Percentiles rank a stretch among this genome's conserved stretches.
Conservation (phyloP, 1,140 invertebrate genomes). For the Plectrocnemia conspersa region DNA sequence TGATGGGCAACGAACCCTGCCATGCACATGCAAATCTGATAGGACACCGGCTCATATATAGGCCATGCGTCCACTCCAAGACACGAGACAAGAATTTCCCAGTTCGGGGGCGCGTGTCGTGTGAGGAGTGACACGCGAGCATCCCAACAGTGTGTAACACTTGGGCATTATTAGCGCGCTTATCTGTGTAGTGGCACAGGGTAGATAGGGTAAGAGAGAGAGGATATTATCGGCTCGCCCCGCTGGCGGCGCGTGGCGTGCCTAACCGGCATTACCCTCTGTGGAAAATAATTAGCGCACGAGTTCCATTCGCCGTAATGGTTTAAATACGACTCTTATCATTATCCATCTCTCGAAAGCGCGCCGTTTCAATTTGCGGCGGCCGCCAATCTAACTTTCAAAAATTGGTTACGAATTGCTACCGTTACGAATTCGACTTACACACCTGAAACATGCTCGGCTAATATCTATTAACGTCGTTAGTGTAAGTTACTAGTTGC, state of each 20-base stretch:
- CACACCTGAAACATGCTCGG: no score
- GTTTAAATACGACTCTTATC: conserved; percentile 33
- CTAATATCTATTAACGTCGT: no score
- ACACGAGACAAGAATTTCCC: no score
- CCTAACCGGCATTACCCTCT: conserved; percentile 26
- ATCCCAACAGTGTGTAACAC: not conserved
- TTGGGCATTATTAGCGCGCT: not conserved
- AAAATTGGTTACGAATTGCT: conserved; percentile 21
- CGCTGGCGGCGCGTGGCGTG: conserved; percentile 15
- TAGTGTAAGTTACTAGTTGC: no score
- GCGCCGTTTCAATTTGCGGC: conserved; percentile 32
- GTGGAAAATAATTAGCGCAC: conserved; percentile 33
- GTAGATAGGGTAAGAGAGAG: not conserved
- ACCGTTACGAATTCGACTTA: no score
- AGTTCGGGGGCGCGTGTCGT: no score
- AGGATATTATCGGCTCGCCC: not conserved
- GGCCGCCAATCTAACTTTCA: conserved; percentile 29
- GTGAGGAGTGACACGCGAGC: no score
- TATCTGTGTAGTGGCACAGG: not conserved
- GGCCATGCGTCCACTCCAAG: no score
- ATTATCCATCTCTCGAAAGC: conserved; percentile 32
- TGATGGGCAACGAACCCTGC: no score
- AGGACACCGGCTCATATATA: no score
- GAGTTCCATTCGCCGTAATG: conserved; percentile 29
- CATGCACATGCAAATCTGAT: no score